Evolutionary conservation across 2,113 vertebrate genomes (phyloP), one percentile per base, ranked within the genome.

Genomic region (Pelmatolapia mariae): DNA sequence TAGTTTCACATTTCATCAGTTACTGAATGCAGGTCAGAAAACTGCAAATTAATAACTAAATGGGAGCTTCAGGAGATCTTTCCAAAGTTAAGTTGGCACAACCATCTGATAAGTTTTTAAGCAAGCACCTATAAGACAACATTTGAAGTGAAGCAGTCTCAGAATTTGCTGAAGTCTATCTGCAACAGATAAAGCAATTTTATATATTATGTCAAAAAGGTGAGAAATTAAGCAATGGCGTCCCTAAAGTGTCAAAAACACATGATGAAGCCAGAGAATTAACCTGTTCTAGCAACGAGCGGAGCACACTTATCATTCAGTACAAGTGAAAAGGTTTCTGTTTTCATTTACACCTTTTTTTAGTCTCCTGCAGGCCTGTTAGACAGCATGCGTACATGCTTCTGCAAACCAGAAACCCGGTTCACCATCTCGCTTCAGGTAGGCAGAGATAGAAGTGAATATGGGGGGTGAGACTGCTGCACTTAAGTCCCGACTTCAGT

Each of bases 251-350:
- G 52, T 22, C 52, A 53, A 53, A 53, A 53, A 22, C 19, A 53
- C 8, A 59, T 0, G 29, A 63, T 18, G 0, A 63, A 63, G 16
- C 0, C 59, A 63, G 56, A 59, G 4, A 31, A 59, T 29, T 59
- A 59, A 0, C 0, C 54, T 26, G 26, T 59, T 59, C 13, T 0
- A 57, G 56, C 13, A 57, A 15, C 13, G 0, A 57, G n/a, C 11
- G 3, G 53, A 24, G 6, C 11, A 56, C 11, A 16, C 13, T 5
- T 59, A 24, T 22, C n/a, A 12, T 56, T 11, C n/a, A 56, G 11
- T 13, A 0, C 6, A 56, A 56, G 8, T 29, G 1, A 29, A 59
- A 59, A 59, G 4, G 6, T 29, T 57, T 26, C 15, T 2, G 2
- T 29, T 57, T 29, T 57, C 1, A 57, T 57, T 29, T 57, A 57